Conservation (phyloP, 2,113 vertebrate genomes). For the Laticauda laticaudata region DNA sequence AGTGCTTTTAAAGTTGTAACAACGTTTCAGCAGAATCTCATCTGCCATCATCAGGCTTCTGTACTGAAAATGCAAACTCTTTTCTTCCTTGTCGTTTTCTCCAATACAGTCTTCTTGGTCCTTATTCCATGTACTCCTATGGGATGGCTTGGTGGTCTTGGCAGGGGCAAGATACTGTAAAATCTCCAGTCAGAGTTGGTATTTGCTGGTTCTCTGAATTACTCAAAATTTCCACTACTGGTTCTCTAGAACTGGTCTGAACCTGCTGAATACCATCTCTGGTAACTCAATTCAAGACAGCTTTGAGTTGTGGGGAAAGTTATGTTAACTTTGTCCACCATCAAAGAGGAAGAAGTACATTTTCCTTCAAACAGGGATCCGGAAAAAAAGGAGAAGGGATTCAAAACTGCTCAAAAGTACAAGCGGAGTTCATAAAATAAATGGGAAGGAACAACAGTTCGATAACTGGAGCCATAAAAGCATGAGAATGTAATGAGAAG, state of each 20-base stretch:
- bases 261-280: too few relatives aligned
- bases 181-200: too few relatives aligned
- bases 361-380: neutral
- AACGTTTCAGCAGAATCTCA: too few relatives aligned
- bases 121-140: neutral
- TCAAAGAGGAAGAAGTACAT: neutral
- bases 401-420: constrained; percentile 22
- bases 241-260: too few relatives aligned
- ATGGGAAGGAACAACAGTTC: constrained; percentile 5
- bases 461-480: constrained; percentile 25
- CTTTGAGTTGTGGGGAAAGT: neutral
- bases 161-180: too few relatives aligned
- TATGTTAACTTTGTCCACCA: neutral
- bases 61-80: too few relatives aligned
- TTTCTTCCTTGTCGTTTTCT: neutral
- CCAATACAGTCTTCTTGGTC: neutral
- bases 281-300: neutral
- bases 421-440: constrained; percentile 18
- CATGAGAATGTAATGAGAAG: neutral
- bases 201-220: too few relatives aligned
- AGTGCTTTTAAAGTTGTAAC: too few relatives aligned
- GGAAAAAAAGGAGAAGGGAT: constrained; percentile 15
- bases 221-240: too few relatives aligned
- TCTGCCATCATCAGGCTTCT: too few relatives aligned
- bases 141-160: too few relatives aligned